Evolutionary conservation across 2,797 vertebrate genomes (phyloP).

Genomic region (Spondyliosoma cantharus): DNA sequence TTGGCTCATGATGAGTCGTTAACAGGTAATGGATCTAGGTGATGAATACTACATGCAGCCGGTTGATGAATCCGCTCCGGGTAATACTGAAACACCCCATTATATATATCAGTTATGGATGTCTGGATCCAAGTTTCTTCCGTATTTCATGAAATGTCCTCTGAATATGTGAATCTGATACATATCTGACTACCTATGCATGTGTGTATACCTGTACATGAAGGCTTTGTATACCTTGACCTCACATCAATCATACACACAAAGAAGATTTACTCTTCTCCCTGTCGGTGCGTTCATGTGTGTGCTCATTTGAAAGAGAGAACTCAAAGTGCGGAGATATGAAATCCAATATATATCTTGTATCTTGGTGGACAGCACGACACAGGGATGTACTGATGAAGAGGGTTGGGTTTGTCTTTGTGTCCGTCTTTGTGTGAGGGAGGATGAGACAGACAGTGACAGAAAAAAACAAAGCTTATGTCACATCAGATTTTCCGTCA

Average conservation of each 20-base stretch:
- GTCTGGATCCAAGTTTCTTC: neutral
- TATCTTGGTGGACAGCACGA: constrained; percentile 26
- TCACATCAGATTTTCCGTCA: neutral
- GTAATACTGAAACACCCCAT: neutral
- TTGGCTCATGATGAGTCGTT: constrained; percentile 31
- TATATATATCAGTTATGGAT: neutral
- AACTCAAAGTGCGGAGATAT: constrained; percentile 41
- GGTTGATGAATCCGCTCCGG: constrained; percentile 26
- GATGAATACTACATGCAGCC: constrained; percentile 30
- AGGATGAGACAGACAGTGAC: neutral
- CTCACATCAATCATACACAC: neutral
- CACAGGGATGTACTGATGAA: constrained; percentile 19
- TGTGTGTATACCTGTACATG: neutral
- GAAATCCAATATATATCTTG: constrained; percentile 48
- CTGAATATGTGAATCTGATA: neutral
- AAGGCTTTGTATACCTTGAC: neutral
- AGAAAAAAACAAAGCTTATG: constrained; percentile 19
- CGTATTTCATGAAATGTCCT: constrained; percentile 1
- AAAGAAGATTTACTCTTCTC: constrained; percentile 9
- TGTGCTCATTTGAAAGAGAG: neutral
- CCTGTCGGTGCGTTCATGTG: neutral
- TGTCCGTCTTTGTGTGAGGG: neutral
- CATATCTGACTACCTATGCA: neutral
- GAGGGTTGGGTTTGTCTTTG: constrained; percentile 21
- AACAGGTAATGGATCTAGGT: constrained; percentile 24